phyloP scores from a whole-genome alignment of 2,888 invertebrate species.

The Diplolepis rosae region DNA sequence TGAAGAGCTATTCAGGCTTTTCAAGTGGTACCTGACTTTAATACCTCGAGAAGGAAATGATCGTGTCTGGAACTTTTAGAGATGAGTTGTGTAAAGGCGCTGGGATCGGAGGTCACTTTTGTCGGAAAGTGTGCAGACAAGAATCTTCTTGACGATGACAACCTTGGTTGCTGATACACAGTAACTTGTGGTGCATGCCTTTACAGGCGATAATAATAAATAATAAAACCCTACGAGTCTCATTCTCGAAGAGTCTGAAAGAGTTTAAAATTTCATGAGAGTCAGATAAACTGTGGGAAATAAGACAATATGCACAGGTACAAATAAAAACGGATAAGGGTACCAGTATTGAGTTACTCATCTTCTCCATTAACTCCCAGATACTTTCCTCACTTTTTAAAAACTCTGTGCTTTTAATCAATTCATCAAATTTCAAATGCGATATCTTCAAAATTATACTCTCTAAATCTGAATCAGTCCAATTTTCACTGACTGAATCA shows the following conservation, averaged over 20 bases:
- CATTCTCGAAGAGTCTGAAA: conserved; percentile 8
- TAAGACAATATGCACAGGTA: too few species aligned
- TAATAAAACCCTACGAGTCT: conserved; percentile 8
- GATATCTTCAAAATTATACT: too few species aligned
- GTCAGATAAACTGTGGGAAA: background rate
- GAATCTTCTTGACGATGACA: conserved; percentile 23
- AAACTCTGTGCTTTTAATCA: too few species aligned
- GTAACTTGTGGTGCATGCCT: conserved; percentile 20
- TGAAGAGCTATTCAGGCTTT: background rate
- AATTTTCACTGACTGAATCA: too few species aligned
- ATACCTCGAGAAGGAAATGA: conserved; percentile 10
- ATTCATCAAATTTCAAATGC: too few species aligned
- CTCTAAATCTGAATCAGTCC: too few species aligned
- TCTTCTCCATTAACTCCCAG: too few species aligned
- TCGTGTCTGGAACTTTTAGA: conserved; percentile 16
- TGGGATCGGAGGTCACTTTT: conserved; percentile 11
- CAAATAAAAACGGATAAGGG: too few species aligned
- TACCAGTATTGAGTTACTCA: too few species aligned
- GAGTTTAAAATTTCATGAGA: conserved; percentile 16
- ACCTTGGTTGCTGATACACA: conserved; percentile 28
- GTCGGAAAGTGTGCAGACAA: conserved; percentile 23
- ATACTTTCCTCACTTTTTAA: too few species aligned
- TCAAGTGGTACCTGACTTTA: conserved; percentile 4
- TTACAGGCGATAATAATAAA: conserved; percentile 28
- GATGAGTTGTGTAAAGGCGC: conserved; percentile 2